Base-by-base conservation (phyloP, 2,888 invertebrate genomes). In the Idaea dimidiata region DNA sequence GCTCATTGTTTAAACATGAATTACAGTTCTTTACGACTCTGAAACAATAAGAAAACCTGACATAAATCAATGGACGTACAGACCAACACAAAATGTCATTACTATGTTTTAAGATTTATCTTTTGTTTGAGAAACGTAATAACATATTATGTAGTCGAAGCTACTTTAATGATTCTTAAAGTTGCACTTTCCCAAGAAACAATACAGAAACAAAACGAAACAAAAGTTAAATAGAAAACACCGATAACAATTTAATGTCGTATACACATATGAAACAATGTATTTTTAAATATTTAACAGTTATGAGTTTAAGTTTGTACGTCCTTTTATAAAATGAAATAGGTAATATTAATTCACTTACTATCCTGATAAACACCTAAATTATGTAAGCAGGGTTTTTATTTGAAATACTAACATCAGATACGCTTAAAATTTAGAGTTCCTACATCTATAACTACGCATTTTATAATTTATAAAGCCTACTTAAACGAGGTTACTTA, bases 391-490 rank as follows among this genome's bases (percentile, higher is more conserved):
- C 90, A 90, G 87, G 81, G 88, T 87, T 81, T 86, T 78, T 74
- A 80, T 80, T 86, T 84, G 80, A 86, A 87, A 87, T 87, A 88
- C 88, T 88, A 87, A 84, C 76, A 77, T 84, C 85, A 78, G 87
- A 82, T 87, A 82, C 84, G 82, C 85, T 87, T 87, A 86, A 75
- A 67, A 71, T 83, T 84, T 83, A 88, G 83, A 82, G 81, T 84
- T 77, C 83, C 89, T 89, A 90, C 88, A 79, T 87, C 88, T 89
- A 79, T 80, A 84, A 82, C 89, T 91, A 92, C 83, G 91, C 88
- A 85, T 89, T 81, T 81, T 88, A 89, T 87, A 88, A 91, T 91
- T 91, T 91, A 90, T 91, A 90, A 92, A 92, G 91, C 91, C 88
- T 91, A 91, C 89, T 88, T 90, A 91, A 86, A 83, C 87, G 82